Conservation (phyloP, 2,113 vertebrate genomes). For the Phocoena sinus region DNA sequence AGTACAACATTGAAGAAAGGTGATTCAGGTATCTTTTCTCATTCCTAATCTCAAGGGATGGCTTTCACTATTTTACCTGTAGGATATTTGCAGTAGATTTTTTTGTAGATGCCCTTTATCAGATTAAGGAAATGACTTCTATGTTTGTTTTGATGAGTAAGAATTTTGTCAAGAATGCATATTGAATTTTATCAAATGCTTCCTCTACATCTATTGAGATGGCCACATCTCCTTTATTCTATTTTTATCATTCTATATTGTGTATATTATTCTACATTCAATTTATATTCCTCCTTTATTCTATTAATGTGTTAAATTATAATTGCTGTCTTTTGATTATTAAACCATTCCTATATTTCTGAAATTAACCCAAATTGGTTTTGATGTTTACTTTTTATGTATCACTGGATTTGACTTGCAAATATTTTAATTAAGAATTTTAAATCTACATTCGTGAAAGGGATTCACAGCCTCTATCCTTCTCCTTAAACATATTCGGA, state of each 20-base stretch:
- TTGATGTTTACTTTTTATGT: not conserved
- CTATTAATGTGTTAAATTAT: not conserved
- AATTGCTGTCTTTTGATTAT: not conserved
- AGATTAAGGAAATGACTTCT: not conserved
- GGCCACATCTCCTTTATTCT: not conserved
- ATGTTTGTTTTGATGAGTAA: not conserved
- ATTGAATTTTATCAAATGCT: not conserved
- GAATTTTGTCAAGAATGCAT: not conserved
- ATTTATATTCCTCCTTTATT: not conserved
- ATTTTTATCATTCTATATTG: not conserved
- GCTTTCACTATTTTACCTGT: not conserved
- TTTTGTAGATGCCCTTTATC: not conserved
- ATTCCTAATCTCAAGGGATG: not conserved
- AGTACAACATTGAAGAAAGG: not conserved
- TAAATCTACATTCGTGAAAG: not conserved
- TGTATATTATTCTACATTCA: not conserved
- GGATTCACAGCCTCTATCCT: not conserved
- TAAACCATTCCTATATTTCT: not conserved
- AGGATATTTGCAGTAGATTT: not conserved
- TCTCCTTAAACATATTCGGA: not conserved
- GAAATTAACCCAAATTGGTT: not conserved
- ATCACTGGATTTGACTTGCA: constrained; percentile 17
- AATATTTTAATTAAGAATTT: constrained; percentile 20
- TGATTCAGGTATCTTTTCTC: not conserved
- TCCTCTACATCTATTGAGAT: not conserved